These are phyloP conservation scores for Lampris megalopsis DNA, from an alignment of 2,113 vertebrate genomes.

Conservation along the genomic window DNA sequence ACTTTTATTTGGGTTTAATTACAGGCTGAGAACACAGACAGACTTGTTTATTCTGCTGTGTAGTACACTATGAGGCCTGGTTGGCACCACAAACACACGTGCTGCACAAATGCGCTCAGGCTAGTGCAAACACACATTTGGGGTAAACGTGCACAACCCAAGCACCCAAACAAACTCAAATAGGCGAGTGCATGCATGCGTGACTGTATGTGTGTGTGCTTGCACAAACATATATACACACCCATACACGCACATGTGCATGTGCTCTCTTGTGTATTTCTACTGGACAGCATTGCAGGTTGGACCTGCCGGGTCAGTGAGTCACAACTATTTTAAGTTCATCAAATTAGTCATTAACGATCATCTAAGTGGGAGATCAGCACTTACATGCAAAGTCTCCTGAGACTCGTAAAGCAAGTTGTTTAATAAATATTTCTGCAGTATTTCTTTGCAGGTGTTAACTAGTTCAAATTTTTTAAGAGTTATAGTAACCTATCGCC, in stretches of 20 bases:
- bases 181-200: neutral
- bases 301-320: conserved; percentile 65
- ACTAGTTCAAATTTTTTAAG: conserved; percentile 34
- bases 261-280: conserved; percentile 37
- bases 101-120: conserved; percentile 39
- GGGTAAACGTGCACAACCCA: neutral
- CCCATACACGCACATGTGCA: neutral
- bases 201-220: neutral
- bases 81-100: conserved; percentile 69
- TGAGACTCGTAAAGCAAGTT: conserved; percentile 25
- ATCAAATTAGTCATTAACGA: conserved; percentile 56
- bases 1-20: conserved; percentile 80
- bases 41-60: conserved; percentile 77
- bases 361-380: conserved; percentile 44
- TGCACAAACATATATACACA: neutral
- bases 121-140: conserved; percentile 14
- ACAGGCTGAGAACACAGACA: conserved; percentile 75
- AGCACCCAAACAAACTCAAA: neutral
- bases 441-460: conserved; percentile 38
- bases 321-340: conserved; percentile 59
- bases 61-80: conserved; percentile 68
- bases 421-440: conserved; percentile 29
- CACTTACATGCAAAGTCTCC: conserved; percentile 18
- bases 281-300: conserved; percentile 58
- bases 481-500: conserved; percentile 35